Evolutionary conservation across 2,113 vertebrate species (phyloP).

Genomic region (Centrocercus urophasianus): DNA sequence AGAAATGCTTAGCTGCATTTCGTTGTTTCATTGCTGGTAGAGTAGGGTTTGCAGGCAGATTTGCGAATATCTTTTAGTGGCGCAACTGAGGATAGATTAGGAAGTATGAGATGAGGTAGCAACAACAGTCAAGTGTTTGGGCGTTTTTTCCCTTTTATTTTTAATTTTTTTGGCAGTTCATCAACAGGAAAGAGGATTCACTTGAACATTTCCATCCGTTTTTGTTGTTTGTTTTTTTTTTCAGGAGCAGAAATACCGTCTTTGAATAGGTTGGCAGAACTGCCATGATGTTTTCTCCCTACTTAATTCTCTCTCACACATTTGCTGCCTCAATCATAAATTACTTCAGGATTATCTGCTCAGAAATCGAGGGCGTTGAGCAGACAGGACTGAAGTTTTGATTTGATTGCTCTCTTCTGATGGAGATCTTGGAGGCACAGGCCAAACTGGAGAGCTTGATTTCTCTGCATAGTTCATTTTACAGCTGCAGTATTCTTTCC

Average conservation of each 20-base stretch:
- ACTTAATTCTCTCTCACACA: not conserved
- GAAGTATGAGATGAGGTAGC: not conserved
- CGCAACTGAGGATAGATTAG: not conserved
- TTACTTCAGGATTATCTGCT: not conserved
- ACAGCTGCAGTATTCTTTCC: not conserved
- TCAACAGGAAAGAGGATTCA: constrained; percentile 6
- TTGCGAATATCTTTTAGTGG: not conserved
- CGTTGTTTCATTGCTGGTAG: not conserved
- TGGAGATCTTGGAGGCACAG: not conserved
- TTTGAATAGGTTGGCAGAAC: not conserved
- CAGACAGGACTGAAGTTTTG: not conserved
- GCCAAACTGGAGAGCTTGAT: not conserved
- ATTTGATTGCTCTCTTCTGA: constrained; percentile 14
- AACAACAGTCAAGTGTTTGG: not conserved
- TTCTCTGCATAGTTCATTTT: not conserved
- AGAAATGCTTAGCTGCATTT: not conserved
- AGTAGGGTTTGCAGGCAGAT: not conserved
- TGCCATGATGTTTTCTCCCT: not conserved
- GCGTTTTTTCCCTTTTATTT: not conserved
- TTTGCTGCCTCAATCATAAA: not conserved
- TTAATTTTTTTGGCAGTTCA: not conserved
- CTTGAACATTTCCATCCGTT: not conserved
- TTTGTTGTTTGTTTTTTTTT: not conserved
- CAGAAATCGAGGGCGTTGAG: constrained; percentile 17
- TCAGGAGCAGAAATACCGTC: not conserved